phyloP scores from a whole-genome alignment of 2,113 vertebrate species.

The Strigops habroptila region DNA sequence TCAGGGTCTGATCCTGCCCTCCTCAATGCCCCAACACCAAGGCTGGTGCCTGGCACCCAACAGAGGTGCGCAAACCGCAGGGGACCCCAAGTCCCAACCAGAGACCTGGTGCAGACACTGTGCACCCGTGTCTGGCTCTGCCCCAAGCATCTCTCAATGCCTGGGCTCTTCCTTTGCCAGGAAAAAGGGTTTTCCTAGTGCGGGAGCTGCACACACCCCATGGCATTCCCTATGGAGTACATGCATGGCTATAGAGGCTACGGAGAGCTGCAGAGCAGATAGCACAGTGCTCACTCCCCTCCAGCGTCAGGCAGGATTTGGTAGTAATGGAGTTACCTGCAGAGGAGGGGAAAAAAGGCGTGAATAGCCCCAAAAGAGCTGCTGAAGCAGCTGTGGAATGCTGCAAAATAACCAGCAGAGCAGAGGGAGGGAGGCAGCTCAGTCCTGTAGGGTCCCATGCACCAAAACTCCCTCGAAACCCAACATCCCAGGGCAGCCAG shows the following conservation, averaged over 20 bases:
- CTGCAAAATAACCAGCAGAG: background rate
- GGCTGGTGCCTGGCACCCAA: background rate
- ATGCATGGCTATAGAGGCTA: rapidly evolving
- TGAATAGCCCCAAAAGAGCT: background rate
- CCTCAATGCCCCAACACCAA: rapidly evolving
- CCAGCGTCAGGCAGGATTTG: background rate
- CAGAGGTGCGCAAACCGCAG: background rate
- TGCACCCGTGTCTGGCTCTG: background rate
- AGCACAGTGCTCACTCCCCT: background rate
- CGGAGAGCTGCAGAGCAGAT: background rate
- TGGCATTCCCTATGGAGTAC: rapidly evolving
- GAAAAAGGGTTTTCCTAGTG: rapidly evolving
- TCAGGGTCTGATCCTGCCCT: background rate
- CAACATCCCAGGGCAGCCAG: rapidly evolving
- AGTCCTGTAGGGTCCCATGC: rapidly evolving
- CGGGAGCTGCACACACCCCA: background rate
- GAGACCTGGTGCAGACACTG: background rate
- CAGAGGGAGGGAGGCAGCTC: background rate
- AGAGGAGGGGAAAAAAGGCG: rapidly evolving
- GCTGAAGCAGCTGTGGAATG: background rate
- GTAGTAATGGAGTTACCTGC: background rate
- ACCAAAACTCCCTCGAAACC: rapidly evolving
- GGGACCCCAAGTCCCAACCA: no score
- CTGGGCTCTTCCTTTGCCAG: background rate
- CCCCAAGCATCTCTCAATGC: background rate